Evolutionary conservation across 2,888 invertebrate species (phyloP).

Genomic region (Diarsia rubi): DNA sequence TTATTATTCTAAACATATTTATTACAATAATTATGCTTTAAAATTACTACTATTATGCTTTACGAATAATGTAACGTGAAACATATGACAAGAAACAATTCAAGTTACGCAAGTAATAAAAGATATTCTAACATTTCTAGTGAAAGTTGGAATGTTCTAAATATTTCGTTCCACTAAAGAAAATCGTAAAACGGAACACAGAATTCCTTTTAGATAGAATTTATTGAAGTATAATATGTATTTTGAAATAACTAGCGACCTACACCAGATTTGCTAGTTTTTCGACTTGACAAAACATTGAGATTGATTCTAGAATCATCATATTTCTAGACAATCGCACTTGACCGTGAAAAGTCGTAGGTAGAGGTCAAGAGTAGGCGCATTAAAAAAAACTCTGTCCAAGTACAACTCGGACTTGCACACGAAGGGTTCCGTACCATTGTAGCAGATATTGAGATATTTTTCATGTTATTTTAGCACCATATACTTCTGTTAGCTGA

Average conservation of each 20-base stretch:
- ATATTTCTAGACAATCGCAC: too few species aligned
- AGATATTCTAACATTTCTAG: conserved; percentile 29
- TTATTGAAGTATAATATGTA: conserved; percentile 16
- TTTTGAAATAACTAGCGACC: not conserved
- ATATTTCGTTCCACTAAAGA: conserved; percentile 41
- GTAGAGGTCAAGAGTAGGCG: too few species aligned
- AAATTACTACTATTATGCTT: not conserved
- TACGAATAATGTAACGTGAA: conserved; percentile 11
- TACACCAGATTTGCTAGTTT: not conserved
- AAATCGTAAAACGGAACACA: conserved; percentile 17
- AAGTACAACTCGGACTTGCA: too few species aligned
- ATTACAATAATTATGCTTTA: not conserved
- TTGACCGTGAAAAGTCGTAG: too few species aligned
- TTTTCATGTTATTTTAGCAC: too few species aligned
- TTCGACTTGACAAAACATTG: not conserved
- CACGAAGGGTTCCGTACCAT: too few species aligned
- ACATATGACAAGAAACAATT: not conserved
- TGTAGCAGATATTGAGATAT: too few species aligned
- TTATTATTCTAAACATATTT: not conserved
- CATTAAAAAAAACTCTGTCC: too few species aligned
- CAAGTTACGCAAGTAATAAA: conserved; percentile 24
- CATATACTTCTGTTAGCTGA: too few species aligned
- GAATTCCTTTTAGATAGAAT: conserved; percentile 16
- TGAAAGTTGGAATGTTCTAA: conserved; percentile 36
- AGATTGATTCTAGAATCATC: not conserved